These are phyloP conservation scores for Salminus brasiliensis DNA, from an alignment of 2,113 vertebrate genomes.

Conservation along the genomic window DNA sequence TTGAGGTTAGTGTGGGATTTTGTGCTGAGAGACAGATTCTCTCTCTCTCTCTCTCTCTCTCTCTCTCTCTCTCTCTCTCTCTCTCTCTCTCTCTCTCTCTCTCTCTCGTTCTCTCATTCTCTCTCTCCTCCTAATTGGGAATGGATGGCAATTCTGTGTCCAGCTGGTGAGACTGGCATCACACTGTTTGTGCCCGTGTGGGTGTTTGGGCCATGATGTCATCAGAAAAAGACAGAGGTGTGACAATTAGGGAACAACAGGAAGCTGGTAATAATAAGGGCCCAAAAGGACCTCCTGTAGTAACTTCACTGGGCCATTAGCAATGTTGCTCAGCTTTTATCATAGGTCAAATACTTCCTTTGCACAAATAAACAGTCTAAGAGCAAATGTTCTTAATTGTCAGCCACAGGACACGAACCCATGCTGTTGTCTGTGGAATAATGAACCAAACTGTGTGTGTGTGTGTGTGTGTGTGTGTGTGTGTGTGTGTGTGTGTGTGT, in stretches of 20 bases:
- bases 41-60: too few relatives aligned
- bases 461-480: background rate
- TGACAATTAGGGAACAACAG: slow-evolving; percentile 45
- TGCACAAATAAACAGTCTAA: background rate
- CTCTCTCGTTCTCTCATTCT: too few relatives aligned
- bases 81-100: too few relatives aligned
- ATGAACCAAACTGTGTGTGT: background rate
- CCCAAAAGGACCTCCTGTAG: background rate
- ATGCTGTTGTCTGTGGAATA: background rate
- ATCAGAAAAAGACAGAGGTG: background rate
- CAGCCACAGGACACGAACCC: background rate
- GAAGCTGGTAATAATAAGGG: background rate
- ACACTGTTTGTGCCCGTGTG: slow-evolving; percentile 34
- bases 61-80: too few relatives aligned
- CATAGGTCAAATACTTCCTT: background rate
- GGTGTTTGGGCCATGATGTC: slow-evolving; percentile 21
- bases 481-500: background rate
- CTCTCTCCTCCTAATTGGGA: slow-evolving; percentile 54
- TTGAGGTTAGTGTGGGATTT: slow-evolving; percentile 70
- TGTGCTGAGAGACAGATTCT: slow-evolving; percentile 65
- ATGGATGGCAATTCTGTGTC: slow-evolving; percentile 55
- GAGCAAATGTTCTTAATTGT: background rate
- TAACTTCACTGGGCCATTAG: background rate
- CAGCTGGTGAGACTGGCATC: slow-evolving; percentile 37
- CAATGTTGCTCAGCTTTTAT: background rate